Base-by-base conservation (phyloP, 2,113 vertebrate genomes). In the Anas platyrhynchos region DNA sequence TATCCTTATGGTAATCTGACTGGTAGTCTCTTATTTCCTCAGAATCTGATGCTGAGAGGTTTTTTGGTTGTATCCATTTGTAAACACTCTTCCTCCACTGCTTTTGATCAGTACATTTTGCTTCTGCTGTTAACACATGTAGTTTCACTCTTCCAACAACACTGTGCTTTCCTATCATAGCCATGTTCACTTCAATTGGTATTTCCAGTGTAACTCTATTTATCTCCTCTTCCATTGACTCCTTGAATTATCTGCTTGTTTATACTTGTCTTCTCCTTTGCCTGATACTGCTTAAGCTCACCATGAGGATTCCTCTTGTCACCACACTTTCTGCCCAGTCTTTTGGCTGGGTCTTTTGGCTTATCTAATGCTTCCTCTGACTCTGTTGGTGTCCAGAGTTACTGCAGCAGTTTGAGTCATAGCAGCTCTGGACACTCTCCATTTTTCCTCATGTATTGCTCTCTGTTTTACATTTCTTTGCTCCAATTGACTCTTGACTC, bases 1-100 rank as follows among this genome's bases (percentile, higher is more conserved):
- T 93, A 90, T 90, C 78, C 86, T 96, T 86, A 96, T 90, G 68
- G 96, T 97, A 96, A 91, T 88, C 86, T 41, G 67, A 79, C 80
- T 93, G 34, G 11, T 50, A 75, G 27, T 36, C 82, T 55, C 83
- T 90, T 89, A 71, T 81, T 96, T 87, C 74, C 85, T 59, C 92
- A 84, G 96, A 94, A 88, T 89, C 58, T 91, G 67, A 81, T 82
- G 34, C 54, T 56, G 67, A 48, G 20, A 59, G 12, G 13, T 5
- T 83, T 94, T 88, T 72, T 5, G 0, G 23, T 50, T 88, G 31
- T 43, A 76, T 4, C 1, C 5, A 29, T 82, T 78, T 58, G 9
- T 74, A 74, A 74, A 27, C 4, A 25, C 69, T 91, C 86, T 91
- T 83, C 32, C 34, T 56, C 76, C n/a, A 20, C 21, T 59, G 20